Base-by-base conservation (phyloP, 2,797 vertebrate species). In the Xenops minutus region DNA sequence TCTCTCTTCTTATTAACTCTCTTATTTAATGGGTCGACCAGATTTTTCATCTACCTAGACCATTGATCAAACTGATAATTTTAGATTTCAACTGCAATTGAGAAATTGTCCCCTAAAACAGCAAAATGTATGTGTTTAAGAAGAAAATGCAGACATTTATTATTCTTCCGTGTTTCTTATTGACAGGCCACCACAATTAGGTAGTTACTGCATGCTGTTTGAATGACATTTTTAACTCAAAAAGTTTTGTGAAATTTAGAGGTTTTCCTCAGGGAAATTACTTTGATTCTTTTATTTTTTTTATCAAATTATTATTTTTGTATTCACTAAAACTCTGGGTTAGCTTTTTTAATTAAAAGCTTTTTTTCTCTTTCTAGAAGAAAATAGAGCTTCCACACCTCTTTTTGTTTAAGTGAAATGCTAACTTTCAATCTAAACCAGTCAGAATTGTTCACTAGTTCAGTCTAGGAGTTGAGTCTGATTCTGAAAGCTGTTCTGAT, bases 1-100 rank as follows among this genome's bases (percentile, higher is more conserved):
- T 92, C 93, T 96, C 51, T 89, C 76, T 92, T 97, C 88, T 91
- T 96, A 97, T 97, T 97, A 96, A 95, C 74, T 95, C 95, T 94
- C 83, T 59, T 93, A 95, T 88, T 96, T 97, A 97, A 95, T 83
- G 85, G 94, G 78, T 97, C 1, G 51, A 89, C 90, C 82, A 97
- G 78, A 94, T 91, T 96, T 92, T 96, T 97, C 64, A 92, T 71
- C 93, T 92, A 88, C 94, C 88, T 95, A 91, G 67, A 49, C 48
- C 88, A 95, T 83, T 94, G 96, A 96, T 97, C 95, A 97, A 96
- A 52, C 19, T 15, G 85, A 88, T 94, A 89, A 92, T 91, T 89
- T 93, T 91, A 95, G 73, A 85, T 93, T 94, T 79, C 46, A 75
- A 64, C 36, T 39, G 55, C 74, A 41, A 49, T 67, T 85, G 89